Conservation (phyloP, 2,888 invertebrate species). For the Dendrolimus houi region DNA sequence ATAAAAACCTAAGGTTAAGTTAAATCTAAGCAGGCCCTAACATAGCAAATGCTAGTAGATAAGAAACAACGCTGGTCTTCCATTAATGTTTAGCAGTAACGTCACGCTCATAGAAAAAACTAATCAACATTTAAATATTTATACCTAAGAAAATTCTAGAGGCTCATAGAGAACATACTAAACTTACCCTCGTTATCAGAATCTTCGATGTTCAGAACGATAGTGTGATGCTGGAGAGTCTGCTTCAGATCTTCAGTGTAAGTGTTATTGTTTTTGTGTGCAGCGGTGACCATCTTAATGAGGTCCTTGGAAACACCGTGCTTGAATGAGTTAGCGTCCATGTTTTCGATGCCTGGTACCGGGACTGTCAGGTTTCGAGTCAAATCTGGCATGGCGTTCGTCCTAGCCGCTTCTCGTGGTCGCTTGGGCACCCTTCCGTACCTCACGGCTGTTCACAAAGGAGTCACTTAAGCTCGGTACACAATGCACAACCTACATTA, state of each 20-base stretch:
- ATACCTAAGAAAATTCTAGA: too few relatives aligned
- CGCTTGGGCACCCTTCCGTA: slow-evolving; percentile 98
- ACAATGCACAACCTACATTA: not conserved
- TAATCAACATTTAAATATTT: too few relatives aligned
- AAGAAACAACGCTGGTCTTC: too few relatives aligned
- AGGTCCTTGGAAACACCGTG: slow-evolving; percentile 37
- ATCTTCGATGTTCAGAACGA: slow-evolving; percentile 29
- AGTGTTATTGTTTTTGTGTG: slow-evolving; percentile 91
- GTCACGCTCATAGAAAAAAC: too few relatives aligned
- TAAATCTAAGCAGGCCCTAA: too few relatives aligned
- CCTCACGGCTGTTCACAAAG: slow-evolving; percentile 84
- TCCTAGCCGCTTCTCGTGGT: slow-evolving; percentile 79
- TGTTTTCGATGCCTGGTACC: slow-evolving; percentile 18
- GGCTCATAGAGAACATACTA: too few relatives aligned
- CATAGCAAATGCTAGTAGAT: too few relatives aligned
- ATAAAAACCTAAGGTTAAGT: too few relatives aligned
- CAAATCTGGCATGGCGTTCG: slow-evolving; percentile 33
- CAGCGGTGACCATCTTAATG: slow-evolving; percentile 72
- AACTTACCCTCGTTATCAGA: slow-evolving; percentile 16
- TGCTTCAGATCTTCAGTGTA: slow-evolving; percentile 89
- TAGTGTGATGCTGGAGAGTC: slow-evolving; percentile 24
- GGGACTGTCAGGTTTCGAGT: slow-evolving; percentile 18
- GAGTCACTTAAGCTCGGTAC: not conserved
- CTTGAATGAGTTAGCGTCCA: slow-evolving; percentile 22
- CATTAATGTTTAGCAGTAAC: too few relatives aligned